Conservation (phyloP, 2,888 invertebrate species). For the Melinaea menophilus region DNA sequence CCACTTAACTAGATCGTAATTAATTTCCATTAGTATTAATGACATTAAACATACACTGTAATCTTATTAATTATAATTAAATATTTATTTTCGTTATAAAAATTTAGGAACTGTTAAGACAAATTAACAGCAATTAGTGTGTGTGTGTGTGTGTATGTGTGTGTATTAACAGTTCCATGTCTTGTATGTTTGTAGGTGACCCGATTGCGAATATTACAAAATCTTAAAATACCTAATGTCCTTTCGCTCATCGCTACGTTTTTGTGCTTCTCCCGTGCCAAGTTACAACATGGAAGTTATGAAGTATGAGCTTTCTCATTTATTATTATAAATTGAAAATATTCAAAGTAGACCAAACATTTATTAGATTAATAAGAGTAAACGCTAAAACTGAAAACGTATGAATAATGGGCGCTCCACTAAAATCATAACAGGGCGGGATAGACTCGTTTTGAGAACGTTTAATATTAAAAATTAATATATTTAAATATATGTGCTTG, state of each 20-base stretch:
- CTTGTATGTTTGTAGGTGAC: conserved; percentile 32
- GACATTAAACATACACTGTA: no score
- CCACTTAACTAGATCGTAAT: no score
- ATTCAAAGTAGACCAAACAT: neutral
- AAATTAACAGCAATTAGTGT: conserved; percentile 10
- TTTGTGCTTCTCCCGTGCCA: no score
- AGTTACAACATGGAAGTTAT: no score
- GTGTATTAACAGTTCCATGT: conserved; percentile 8
- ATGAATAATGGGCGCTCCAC: neutral
- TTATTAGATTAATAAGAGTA: neutral
- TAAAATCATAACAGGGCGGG: conserved; percentile 2
- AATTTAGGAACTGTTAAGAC: neutral
- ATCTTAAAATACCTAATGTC: conserved; percentile 19
- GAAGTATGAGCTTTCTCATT: neutral
- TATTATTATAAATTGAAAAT: neutral
- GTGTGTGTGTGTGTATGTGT: no score
- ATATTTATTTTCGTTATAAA: neutral
- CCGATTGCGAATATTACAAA: conserved; percentile 31
- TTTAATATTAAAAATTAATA: neutral
- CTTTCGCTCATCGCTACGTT: conserved; percentile 19
- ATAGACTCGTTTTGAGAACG: neutral
- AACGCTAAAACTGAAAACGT: neutral
- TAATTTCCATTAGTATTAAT: no score
- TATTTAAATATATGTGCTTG: neutral
- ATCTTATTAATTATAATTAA: no score